phyloP scores from a whole-genome alignment of 2,888 invertebrate species.

The Mesochorus sp. region DNA sequence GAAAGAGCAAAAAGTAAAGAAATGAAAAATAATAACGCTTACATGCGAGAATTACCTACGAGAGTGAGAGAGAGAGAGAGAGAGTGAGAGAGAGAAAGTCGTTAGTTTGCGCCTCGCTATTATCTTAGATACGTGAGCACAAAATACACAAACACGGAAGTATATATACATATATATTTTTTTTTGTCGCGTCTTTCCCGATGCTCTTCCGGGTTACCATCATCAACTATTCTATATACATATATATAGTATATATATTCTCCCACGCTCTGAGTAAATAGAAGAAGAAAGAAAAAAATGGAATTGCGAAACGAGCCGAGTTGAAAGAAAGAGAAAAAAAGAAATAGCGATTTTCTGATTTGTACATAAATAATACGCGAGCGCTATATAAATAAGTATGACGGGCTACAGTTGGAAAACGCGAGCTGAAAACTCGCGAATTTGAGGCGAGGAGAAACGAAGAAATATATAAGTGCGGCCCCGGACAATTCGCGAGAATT shows the following conservation, averaged over 20 bases:
- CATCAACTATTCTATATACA: constrained; percentile 31
- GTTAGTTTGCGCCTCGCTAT: constrained; percentile 44
- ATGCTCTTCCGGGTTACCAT: constrained; percentile 53
- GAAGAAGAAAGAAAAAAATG: constrained; percentile 2
- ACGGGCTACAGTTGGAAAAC: constrained; percentile 31
- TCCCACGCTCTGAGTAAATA: constrained; percentile 33
- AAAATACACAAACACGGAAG: constrained; percentile 25
- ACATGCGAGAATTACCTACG: constrained; percentile 2
- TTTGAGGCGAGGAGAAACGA: not conserved
- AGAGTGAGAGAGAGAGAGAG: not conserved
- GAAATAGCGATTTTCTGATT: constrained; percentile 43
- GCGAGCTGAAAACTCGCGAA: constrained; percentile 25
- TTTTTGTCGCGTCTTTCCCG: constrained; percentile 57
- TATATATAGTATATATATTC: constrained; percentile 50
- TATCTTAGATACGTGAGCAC: constrained; percentile 33
- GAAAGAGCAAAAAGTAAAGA: not conserved
- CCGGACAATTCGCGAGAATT: constrained; percentile 30
- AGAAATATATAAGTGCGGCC: not conserved
- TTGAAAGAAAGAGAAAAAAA: not conserved
- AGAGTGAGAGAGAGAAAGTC: not conserved
- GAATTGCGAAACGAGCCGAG: constrained; percentile 4
- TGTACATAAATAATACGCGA: constrained; percentile 62
- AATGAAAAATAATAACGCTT: not conserved
- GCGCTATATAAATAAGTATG: constrained; percentile 25
- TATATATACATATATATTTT: constrained; percentile 52